Percentiles rank a stretch among this genome's conserved stretches.
These are phyloP conservation scores for Conchocele bisecta DNA, from an alignment of 2,888 invertebrate genomes.

Conservation along the genomic window DNA sequence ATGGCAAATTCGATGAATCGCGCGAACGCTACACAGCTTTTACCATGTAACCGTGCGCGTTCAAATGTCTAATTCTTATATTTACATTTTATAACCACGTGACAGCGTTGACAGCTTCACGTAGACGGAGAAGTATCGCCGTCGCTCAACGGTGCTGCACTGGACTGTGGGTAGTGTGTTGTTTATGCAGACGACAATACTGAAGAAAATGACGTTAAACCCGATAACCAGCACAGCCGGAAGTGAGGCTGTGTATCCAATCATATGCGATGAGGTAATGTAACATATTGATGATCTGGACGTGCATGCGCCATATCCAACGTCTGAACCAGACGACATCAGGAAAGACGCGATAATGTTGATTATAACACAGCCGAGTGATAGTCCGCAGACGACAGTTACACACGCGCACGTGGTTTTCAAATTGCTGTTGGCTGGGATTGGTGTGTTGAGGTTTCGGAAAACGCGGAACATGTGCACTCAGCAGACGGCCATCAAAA, in stretches of 20 bases:
- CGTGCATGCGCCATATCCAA: constrained; percentile 44
- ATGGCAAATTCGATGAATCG: no score
- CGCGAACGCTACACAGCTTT: no score
- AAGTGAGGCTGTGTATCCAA: constrained; percentile 1
- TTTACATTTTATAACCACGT: no score
- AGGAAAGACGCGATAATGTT: constrained; percentile 2
- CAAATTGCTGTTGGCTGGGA: not conserved
- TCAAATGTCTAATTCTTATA: no score
- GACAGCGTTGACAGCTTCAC: constrained; percentile 5
- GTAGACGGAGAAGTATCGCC: constrained; percentile 4
- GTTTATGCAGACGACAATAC: not conserved
- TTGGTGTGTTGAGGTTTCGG: not conserved
- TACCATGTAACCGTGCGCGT: no score
- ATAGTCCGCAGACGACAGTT: not conserved
- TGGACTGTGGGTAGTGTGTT: not conserved
- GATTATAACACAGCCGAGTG: constrained; percentile 20
- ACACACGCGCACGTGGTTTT: not conserved
- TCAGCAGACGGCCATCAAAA: constrained; percentile 60
- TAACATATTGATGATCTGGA: constrained; percentile 6
- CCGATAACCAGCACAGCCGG: not conserved
- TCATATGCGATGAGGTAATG: not conserved
- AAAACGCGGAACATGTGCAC: constrained; percentile 63
- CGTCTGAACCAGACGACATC: not conserved
- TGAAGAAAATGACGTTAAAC: not conserved
- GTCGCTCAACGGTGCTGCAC: not conserved